These are phyloP conservation scores for Bombus terrestris DNA, from an alignment of 1,140 invertebrate species.

Conservation along the genomic window DNA sequence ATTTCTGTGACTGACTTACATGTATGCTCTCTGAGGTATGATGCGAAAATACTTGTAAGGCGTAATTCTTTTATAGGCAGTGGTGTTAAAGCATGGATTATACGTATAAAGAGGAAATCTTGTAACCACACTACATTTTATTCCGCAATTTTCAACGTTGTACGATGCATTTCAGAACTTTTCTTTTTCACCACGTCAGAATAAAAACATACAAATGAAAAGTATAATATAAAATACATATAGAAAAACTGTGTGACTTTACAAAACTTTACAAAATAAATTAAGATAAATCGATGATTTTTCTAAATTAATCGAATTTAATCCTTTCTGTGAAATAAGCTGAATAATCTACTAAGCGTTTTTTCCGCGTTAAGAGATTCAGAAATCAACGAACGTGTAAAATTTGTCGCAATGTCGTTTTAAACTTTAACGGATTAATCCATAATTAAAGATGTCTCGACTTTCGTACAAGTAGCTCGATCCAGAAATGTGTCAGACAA, in stretches of 20 bases:
- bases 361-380: neutral
- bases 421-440: neutral
- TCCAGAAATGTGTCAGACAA: neutral
- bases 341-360: neutral
- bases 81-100: too few species aligned
- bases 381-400: neutral
- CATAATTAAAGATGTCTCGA: slow-evolving; percentile 9
- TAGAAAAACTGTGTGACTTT: too few species aligned
- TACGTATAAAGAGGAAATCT: too few species aligned
- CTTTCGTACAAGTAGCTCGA: neutral
- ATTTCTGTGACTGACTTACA: too few species aligned
- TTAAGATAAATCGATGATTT: neutral
- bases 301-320: neutral
- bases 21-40: too few species aligned
- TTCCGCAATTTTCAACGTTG: neutral
- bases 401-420: neutral
- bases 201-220: neutral
- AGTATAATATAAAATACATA: too few species aligned
- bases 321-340: neutral
- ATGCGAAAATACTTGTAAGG: too few species aligned
- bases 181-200: neutral
- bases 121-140: neutral
- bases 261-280: neutral
- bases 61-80: too few species aligned
- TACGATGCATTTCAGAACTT: neutral